Percentiles rank a stretch among this genome's conserved stretches.
Conservation (phyloP, 2,797 vertebrate species). For the Podarcis lilfordi region DNA sequence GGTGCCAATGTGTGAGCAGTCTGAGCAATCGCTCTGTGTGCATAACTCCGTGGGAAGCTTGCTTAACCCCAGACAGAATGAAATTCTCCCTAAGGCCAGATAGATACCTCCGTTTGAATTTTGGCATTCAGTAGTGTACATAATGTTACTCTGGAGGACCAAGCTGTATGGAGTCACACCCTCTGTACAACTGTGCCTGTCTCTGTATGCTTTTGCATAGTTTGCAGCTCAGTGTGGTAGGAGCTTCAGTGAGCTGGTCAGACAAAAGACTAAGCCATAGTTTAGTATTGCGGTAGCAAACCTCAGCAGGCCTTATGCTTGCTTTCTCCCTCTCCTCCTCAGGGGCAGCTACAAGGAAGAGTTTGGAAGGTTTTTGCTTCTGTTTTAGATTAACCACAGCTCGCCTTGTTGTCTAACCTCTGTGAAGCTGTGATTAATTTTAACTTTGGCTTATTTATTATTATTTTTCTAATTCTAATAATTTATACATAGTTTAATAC, state of each 20-base stretch:
- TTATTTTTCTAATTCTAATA: too few relatives aligned
- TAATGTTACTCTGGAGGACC: not conserved
- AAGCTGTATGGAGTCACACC: not conserved
- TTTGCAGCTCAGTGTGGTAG: not conserved
- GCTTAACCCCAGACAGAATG: not conserved
- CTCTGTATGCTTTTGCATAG: not conserved
- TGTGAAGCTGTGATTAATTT: not conserved
- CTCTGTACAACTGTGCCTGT: not conserved
- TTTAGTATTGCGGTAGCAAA: not conserved
- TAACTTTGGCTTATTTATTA: not conserved
- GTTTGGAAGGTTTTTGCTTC: not conserved
- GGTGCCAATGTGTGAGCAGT: not conserved
- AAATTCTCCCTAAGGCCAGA: not conserved
- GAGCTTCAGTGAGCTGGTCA: not conserved
- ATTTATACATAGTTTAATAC: too few relatives aligned
- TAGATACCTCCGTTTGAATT: not conserved
- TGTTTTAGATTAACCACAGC: not conserved
- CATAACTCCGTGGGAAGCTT: not conserved
- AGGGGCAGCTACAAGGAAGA: not conserved
- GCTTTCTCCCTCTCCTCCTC: not conserved
- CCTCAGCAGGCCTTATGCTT: not conserved
- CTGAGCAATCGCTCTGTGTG: not conserved
- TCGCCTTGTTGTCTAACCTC: not conserved
- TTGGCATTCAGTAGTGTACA: not conserved
- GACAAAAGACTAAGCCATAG: not conserved